Conservation (phyloP, 2,797 vertebrate genomes). For the Oophaga sylvatica region DNA sequence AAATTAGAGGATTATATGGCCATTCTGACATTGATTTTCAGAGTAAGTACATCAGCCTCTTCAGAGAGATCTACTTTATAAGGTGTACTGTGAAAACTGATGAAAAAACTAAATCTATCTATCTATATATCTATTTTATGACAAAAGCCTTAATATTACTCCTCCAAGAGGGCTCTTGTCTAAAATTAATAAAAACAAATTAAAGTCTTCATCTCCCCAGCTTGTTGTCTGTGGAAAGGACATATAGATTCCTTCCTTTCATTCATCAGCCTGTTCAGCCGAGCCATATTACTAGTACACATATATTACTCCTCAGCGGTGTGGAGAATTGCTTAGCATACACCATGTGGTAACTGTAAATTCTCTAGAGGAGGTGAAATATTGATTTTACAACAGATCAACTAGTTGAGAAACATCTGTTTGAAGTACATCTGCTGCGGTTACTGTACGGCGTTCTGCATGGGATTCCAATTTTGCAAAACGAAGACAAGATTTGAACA, state of each 20-base stretch:
- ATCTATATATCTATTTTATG: too few species aligned
- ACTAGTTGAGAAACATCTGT: slow-evolving; percentile 29
- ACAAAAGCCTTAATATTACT: too few species aligned
- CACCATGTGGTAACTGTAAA: slow-evolving; percentile 11
- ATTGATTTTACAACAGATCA: slow-evolving; percentile 19
- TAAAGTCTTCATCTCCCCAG: background rate
- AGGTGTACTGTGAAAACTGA: too few species aligned
- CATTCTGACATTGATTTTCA: too few species aligned
- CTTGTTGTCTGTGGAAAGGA: background rate
- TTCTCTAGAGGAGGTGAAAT: slow-evolving; percentile 12
- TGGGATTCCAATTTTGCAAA: background rate
- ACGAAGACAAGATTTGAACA: background rate
- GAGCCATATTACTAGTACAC: background rate
- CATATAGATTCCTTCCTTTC: background rate
- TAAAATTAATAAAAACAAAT: too few species aligned
- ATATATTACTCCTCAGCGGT: background rate
- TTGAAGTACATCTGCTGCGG: background rate
- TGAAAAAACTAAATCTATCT: too few species aligned
- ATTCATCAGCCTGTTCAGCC: background rate
- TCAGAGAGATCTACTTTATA: too few species aligned
- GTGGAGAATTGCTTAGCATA: background rate
- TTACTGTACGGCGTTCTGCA: background rate
- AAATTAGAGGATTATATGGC: too few species aligned
- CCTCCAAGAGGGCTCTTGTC: too few species aligned
- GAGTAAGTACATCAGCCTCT: too few species aligned